Evolutionary conservation across 2,113 vertebrate genomes (phyloP), one percentile per base, ranked within the genome.

Genomic region (Ceuthmochares aereus): DNA sequence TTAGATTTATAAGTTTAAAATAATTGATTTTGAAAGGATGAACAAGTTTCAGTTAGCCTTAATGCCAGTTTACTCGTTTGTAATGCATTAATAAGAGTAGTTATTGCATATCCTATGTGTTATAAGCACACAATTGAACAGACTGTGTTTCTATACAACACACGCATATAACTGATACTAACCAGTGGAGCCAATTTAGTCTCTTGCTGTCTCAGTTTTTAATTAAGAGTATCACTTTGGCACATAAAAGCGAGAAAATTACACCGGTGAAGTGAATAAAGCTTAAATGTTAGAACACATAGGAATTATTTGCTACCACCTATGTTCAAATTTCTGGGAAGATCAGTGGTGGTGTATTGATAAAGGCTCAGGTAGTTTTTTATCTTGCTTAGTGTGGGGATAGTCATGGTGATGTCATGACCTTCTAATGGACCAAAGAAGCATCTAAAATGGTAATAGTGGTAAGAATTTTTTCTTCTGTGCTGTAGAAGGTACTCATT

Each of bases 391-490:
- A 89, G 52, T 30, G 26, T 68, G 84, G 55, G 75, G 82, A 89
- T 85, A 89, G 58, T 74, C 52, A 37, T 70, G 11, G 60, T 91
- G 86, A 87, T 97, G 92, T 92, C 77, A 76, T 91, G 94, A 94
- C 94, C 84, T 89, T 90, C 89, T 97, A 96, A 96, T 95, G 90
- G 91, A 95, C 91, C 25, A 34, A 94, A 79, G 73, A 92, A 83
- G 49, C 75, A 45, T 92, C 83, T 96, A 95, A 96, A 94, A 95
- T 96, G 93, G 92, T 93, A 69, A 54, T 94, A 81, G 74, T 83
- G 27, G 40, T 76, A 73, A 93, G 76, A 95, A 59, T 54, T 93
- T 90, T 91, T 89, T 91, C 37, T 79, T 79, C 30, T 56, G 9
- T 68, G 49, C 49, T 84, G 64, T 58, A 89, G 62, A 64, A 70